Evolutionary conservation across 2,797 vertebrate species (phyloP).

Genomic region (Enteromius treurensis): DNA sequence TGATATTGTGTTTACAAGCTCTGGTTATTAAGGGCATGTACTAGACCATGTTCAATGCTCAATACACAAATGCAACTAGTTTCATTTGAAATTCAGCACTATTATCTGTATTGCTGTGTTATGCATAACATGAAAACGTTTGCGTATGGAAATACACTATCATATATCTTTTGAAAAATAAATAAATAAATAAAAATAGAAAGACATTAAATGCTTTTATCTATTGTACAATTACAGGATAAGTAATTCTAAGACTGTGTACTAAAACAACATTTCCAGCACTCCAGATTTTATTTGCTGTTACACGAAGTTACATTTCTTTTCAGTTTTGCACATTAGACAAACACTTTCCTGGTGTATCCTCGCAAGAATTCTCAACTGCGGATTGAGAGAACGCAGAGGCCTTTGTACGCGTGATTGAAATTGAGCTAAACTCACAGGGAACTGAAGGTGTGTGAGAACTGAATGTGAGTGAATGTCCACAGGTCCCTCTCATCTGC

Average conservation of each 20-base stretch:
- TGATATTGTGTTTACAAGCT: slow-evolving; percentile 37
- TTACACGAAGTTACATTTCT: not conserved
- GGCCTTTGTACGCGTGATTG: slow-evolving; percentile 29
- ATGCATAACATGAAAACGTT: not conserved
- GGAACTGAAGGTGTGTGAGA: slow-evolving; percentile 24
- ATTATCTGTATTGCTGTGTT: not conserved
- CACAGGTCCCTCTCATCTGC: slow-evolving; percentile 57
- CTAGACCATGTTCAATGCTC: not conserved
- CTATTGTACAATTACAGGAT: not conserved
- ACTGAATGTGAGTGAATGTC: slow-evolving; percentile 44
- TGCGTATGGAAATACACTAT: not conserved
- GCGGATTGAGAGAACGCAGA: slow-evolving; percentile 15
- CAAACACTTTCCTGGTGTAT: slow-evolving; percentile 26
- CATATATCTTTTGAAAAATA: no score
- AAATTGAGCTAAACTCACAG: slow-evolving; percentile 36
- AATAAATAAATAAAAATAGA: no score
- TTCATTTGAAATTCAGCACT: not conserved
- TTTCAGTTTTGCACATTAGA: slow-evolving; percentile 19
- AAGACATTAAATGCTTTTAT: not conserved
- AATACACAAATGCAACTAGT: slow-evolving; percentile 12
- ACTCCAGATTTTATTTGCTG: not conserved
- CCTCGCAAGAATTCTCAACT: slow-evolving; percentile 14
- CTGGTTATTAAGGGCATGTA: slow-evolving; percentile 26
- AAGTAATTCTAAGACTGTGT: not conserved
- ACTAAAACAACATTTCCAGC: not conserved